Evolutionary conservation across 2,113 vertebrate genomes (phyloP), one percentile per base, ranked within the genome.

Genomic region (Chiloscyllium plagiosum): DNA sequence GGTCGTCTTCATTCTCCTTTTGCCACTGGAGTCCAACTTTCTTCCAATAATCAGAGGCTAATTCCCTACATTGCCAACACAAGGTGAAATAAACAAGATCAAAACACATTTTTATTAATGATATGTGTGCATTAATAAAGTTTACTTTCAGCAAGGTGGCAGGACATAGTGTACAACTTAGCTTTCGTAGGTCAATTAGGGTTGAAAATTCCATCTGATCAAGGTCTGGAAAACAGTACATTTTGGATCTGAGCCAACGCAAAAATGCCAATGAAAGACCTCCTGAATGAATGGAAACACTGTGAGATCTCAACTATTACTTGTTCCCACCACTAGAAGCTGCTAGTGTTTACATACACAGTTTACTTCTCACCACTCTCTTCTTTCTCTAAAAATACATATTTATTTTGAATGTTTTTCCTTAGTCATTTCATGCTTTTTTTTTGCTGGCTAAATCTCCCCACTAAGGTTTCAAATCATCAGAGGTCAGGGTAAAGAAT

Each of bases 21-120:
- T 99, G 99, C 99, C 99, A 99, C 95, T 99, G 99, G 69, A 97
- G 96, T 2, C 99, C 99, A 1, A 98, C 96, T 96, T 98, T 98
- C 96, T 97, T 98, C 99, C 99, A 99, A 0, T 99, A 98, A 96
- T 97, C 97, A 96, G 97, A 93, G 7, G 99, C 98, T 93, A 97
- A 96, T 56, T 97, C 96, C 96, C 99, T 99, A 97, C 42, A 96
- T n/a, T 76, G 66, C 47, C 47, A 93, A 96, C 50, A 87, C 33
- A 78, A 83, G 42, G 68, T 72, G 29, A 52, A 52, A 95, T 72
- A 95, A 95, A 95, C 42, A 69, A 95, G 42, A 95, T 68, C 93
- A 95, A 95, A 95, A 50, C 93, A 66, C 33, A 33, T 22, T 52
- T 95, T 72, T 20, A 95, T 72, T 66, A 66, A 93, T 93, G 37